Evolutionary conservation across 2,888 invertebrate genomes (phyloP), one percentile per base, ranked within the genome.

Genomic region (Actias luna): DNA sequence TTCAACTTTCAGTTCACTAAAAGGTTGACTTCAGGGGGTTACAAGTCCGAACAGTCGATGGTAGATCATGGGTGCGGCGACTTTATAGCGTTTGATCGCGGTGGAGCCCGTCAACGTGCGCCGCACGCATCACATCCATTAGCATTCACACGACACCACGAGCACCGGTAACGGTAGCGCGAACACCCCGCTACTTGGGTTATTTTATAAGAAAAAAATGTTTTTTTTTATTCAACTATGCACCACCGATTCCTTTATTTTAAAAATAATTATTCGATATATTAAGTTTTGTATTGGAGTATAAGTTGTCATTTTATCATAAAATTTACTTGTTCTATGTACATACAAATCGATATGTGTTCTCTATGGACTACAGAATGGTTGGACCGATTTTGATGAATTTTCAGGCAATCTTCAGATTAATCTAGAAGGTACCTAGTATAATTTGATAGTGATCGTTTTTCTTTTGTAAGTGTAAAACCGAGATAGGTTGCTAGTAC

Each of bases 81-180:
- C 58, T 39, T 55, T 46, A 61, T 50, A 59, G 58, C 35, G 29
- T 58, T 63, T 57, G 61, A 61, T 63, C 57, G 65, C 57, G 60
- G 61, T 59, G 60, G 52, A 62, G 65, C 39, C n/a, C 63, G 61
- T 58, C 58, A 57, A 60, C 61, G 59, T 18, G 27, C 42, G 42
- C 39, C 42, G 39, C 59, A 42, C 58, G 63, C 67, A 60, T 58
- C 60, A 64, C 63, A 58, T 36, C 39, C 35, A 63, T 68, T 68
- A 68, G 64, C 67, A 68, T 68, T 60, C 68, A 59, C 63, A 52
- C 55, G 42, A 61, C 64, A 16, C 14, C 42, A 50, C 57, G 18
- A 50, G 65, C 10, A 27, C 25, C 63, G 36, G 55, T 68, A 68
- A 67, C 68, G 68, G 68, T 68, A 65, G 67, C 61, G 57, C 33